Evolutionary conservation across 2,888 invertebrate species (phyloP).

Genomic region (Pandemis heparana): DNA sequence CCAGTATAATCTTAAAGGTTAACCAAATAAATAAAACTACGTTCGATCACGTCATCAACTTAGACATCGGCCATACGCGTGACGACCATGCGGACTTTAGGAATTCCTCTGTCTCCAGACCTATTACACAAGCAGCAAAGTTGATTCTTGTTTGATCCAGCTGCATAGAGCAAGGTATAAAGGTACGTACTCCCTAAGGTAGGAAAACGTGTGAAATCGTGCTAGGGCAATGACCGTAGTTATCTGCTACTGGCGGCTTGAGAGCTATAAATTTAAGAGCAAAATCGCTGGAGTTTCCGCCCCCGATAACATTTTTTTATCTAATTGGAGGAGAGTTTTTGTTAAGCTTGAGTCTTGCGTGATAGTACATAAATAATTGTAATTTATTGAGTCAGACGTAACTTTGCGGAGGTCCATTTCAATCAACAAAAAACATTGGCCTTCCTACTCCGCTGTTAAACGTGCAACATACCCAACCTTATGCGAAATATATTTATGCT

Average conservation of each 20-base stretch:
- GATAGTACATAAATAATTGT: no score
- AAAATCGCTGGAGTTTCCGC: neutral
- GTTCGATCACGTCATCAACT: constrained; percentile 1
- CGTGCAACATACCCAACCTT: no score
- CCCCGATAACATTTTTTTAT: neutral
- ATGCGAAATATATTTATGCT: no score
- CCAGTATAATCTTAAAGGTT: neutral
- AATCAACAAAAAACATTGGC: no score
- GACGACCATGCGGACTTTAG: neutral
- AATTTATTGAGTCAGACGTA: no score
- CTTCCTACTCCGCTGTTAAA: no score
- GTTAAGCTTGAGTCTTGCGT: neutral
- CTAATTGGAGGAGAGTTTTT: neutral
- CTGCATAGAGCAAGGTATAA: neutral
- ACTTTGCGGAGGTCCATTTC: no score
- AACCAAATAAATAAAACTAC: neutral
- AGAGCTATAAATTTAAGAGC: constrained; percentile 10
- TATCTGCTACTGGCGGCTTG: constrained; percentile 12
- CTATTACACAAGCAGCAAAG: neutral
- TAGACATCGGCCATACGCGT: neutral
- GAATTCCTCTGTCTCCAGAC: neutral
- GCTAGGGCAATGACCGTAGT: constrained; percentile 6
- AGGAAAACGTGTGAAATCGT: neutral
- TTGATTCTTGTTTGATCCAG: neutral
- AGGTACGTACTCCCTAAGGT: neutral